A percentile compares a stretch with the other conserved stretches of the same genome.
Evolutionary conservation across 1,140 invertebrate species (phyloP).

Genomic region (Matsumurasca onukii): DNA sequence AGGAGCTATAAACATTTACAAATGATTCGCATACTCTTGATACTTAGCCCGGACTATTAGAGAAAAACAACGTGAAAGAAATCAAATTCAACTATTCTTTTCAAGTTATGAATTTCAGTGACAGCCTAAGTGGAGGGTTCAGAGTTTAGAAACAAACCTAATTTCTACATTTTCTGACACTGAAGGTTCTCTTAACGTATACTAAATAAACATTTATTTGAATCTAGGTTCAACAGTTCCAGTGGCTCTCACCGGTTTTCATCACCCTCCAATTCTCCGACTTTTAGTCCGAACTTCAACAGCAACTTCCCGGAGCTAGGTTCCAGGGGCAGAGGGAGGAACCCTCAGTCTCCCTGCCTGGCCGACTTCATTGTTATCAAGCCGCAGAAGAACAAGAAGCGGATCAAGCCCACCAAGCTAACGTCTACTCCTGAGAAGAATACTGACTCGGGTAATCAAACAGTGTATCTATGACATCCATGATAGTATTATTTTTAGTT

Average conservation of each 20-base stretch:
- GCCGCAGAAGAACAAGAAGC: neutral
- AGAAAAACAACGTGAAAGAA: no score
- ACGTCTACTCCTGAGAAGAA: neutral
- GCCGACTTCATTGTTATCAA: conserved; percentile 3
- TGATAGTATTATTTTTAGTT: neutral
- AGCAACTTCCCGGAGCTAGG: neutral
- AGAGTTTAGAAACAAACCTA: no score
- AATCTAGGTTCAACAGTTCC: conserved; percentile 10
- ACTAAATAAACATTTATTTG: no score
- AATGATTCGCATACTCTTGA: no score
- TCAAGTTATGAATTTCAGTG: no score
- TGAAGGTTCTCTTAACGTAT: no score
- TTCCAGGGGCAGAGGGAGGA: neutral
- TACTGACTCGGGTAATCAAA: neutral
- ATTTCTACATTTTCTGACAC: no score
- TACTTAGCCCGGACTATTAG: no score
- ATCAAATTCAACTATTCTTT: no score
- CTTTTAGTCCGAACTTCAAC: neutral
- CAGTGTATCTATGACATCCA: neutral
- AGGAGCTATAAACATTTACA: no score
- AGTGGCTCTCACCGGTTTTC: neutral
- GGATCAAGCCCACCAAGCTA: conserved; percentile 15
- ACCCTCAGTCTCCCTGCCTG: conserved; percentile 8
- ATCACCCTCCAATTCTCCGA: neutral
- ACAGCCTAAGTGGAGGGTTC: no score